Evolutionary conservation across 2,888 invertebrate genomes (phyloP), one percentile per base, ranked within the genome.

Genomic region (Cephonodes hylas): DNA sequence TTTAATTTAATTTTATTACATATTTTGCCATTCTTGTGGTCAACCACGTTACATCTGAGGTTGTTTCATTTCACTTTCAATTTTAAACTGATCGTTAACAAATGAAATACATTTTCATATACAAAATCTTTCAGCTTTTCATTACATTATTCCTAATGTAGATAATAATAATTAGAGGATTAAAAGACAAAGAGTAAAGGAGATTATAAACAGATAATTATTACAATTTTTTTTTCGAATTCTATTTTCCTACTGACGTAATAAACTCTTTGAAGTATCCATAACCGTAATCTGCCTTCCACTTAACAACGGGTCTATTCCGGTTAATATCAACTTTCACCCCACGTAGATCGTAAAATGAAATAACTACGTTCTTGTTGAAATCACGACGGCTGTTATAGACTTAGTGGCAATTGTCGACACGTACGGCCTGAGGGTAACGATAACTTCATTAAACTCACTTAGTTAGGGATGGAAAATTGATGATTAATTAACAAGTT

Each of bases 401-500:
- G 64, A 64, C 60, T 65, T 69, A 65, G 65, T 66, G 65, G 58
- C 56, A 42, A 68, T 62, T 42, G 64, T 59, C 61, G 62, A 68
- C 65, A 69, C 61, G 63, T 65, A 72, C 44, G 45, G 56, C 22
- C 59, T 18, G 62, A 74, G 76, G 77, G 77, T 78, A 70, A 73
- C 72, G 74, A 78, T 80, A 80, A 80, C 76, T 80, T 79, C 69
- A 81, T 80, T 81, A 80, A 71, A 73, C 71, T 75, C 72, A 77
- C 74, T 77, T 79, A 71, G 74, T 78, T 76, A 79, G 75, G 73
- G 74, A 65, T 71, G 66, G 73, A 76, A 75, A 76, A 81, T 78
- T 76, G 77, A 81, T 77, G 81, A 76, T 73, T 76, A 79, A 80
- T 82, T 82, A 80, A 75, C 74, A 73, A 79, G 75, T 77, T 75